Conservation (phyloP, 2,113 vertebrate species). For the Rhinogobius similis region DNA sequence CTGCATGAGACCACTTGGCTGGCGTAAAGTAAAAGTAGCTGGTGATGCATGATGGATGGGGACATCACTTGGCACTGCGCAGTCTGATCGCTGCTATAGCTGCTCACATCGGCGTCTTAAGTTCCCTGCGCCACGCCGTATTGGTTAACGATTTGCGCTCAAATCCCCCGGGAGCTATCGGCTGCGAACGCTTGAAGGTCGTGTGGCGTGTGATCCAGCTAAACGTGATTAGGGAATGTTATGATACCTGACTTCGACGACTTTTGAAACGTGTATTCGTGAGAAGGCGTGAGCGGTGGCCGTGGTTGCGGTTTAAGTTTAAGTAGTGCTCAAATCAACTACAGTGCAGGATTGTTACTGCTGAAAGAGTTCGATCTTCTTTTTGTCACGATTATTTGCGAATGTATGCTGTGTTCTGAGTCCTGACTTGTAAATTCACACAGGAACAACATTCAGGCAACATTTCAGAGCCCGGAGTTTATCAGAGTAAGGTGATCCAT, state of each 20-base stretch:
- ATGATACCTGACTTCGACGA: background rate
- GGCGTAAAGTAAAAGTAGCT: slow-evolving; percentile 56
- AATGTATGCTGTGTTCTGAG: too few relatives aligned
- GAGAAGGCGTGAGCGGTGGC: background rate
- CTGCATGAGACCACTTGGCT: slow-evolving; percentile 43
- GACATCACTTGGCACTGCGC: slow-evolving; percentile 6
- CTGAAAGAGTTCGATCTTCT: background rate
- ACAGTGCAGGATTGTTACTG: background rate
- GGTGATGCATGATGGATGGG: slow-evolving; percentile 55
- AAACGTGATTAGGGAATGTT: background rate
- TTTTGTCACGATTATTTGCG: too few relatives aligned
- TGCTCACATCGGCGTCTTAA: slow-evolving; percentile 18
- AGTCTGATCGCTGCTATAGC: slow-evolving; percentile 13
- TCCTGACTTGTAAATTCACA: too few relatives aligned
- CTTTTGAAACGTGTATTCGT: background rate
- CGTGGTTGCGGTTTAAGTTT: too few relatives aligned
- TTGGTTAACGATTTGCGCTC: slow-evolving; percentile 20
- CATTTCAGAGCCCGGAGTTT: too few relatives aligned
- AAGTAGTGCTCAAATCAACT: background rate
- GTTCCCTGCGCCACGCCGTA: slow-evolving; percentile 21
- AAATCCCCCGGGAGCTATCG: slow-evolving; percentile 25
- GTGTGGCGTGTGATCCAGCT: slow-evolving; percentile 31
- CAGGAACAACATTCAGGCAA: too few relatives aligned
- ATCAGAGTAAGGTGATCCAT: too few relatives aligned
- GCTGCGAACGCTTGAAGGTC: slow-evolving; percentile 23